phyloP scores from a whole-genome alignment of 2,888 invertebrate species.

The Eretmocerus hayati region DNA sequence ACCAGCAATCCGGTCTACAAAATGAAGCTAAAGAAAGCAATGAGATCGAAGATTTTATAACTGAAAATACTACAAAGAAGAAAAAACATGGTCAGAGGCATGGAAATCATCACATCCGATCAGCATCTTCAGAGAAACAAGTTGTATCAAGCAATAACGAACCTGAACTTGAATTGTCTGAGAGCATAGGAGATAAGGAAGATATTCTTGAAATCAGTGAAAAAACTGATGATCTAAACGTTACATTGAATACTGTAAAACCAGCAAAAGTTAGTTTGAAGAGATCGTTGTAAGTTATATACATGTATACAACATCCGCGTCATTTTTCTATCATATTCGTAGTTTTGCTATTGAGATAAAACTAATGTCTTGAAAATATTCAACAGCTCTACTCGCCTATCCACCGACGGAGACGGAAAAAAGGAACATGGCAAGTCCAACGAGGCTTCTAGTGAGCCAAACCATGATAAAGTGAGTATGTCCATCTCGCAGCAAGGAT shows the following conservation, averaged over 20 bases:
- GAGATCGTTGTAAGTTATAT: constrained; percentile 42
- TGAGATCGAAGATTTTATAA: constrained; percentile 5
- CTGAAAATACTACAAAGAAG: constrained; percentile 10
- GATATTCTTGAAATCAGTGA: constrained; percentile 25
- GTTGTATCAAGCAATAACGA: constrained; percentile 23
- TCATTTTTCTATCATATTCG: background rate
- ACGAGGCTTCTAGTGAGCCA: constrained; percentile 26
- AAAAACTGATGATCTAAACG: constrained; percentile 24
- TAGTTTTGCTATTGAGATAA: background rate
- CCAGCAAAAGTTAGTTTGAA: constrained; percentile 44
- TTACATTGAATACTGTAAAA: constrained; percentile 27
- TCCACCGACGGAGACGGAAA: constrained; percentile 29
- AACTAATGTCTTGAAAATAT: constrained; percentile 10
- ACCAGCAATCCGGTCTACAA: background rate
- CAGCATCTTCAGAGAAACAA: constrained; percentile 11
- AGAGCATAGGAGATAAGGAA: constrained; percentile 23
- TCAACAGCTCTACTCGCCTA: constrained; percentile 34
- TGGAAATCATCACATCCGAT: background rate
- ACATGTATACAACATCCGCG: background rate
- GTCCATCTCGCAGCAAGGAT: too few species aligned
- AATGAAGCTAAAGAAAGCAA: constrained; percentile 25
- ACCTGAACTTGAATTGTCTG: constrained; percentile 15
- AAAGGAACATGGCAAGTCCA: constrained; percentile 27
- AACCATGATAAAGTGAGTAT: constrained; percentile 39
- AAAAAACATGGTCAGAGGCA: constrained; percentile 23